phyloP scores from a whole-genome alignment of 2,888 invertebrate genomes.

The Drosophila macrospina region DNA sequence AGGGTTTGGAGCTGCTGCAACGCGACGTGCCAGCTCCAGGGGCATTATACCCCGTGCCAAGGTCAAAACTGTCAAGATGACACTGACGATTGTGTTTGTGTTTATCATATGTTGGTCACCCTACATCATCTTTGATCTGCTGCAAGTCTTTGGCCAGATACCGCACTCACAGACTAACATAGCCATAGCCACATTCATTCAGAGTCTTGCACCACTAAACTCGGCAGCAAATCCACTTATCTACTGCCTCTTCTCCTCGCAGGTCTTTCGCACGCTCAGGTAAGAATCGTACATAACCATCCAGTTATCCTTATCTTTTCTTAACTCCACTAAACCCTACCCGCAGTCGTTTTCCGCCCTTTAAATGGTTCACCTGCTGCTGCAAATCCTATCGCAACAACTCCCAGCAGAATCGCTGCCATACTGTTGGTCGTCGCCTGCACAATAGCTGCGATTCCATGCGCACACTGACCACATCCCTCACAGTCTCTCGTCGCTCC shows the following conservation, averaged over 20 bases:
- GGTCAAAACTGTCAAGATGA: slow-evolving; percentile 99
- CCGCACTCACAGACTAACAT: slow-evolving; percentile 92
- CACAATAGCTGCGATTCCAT: slow-evolving; percentile 85
- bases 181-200: slow-evolving; percentile 95
- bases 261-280: slow-evolving; percentile 94
- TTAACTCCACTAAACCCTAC: slow-evolving; percentile 2
- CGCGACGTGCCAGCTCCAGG: slow-evolving; percentile 93
- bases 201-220: slow-evolving; percentile 95
- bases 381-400: slow-evolving; percentile 85
- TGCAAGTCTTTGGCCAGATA: slow-evolving; percentile 94
- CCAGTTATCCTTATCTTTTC: slow-evolving; percentile 11
- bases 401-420: slow-evolving; percentile 82
- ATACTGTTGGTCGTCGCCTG: slow-evolving; percentile 83
- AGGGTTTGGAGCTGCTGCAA: slow-evolving; percentile 86
- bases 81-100: slow-evolving; percentile 97
- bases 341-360: slow-evolving; percentile 87
- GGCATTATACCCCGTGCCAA: slow-evolving; percentile 97
- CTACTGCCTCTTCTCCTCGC: slow-evolving; percentile 96
- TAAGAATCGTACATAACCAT: slow-evolving; percentile 85
- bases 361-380: slow-evolving; percentile 88
- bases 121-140: slow-evolving; percentile 95
- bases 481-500: slow-evolving; percentile 84
- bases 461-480: slow-evolving; percentile 85
- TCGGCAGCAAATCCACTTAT: slow-evolving; percentile 97
- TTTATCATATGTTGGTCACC: slow-evolving; percentile 98